phyloP scores from a whole-genome alignment of 64 coral and sea anemone species.

The Actinia equina region DNA sequence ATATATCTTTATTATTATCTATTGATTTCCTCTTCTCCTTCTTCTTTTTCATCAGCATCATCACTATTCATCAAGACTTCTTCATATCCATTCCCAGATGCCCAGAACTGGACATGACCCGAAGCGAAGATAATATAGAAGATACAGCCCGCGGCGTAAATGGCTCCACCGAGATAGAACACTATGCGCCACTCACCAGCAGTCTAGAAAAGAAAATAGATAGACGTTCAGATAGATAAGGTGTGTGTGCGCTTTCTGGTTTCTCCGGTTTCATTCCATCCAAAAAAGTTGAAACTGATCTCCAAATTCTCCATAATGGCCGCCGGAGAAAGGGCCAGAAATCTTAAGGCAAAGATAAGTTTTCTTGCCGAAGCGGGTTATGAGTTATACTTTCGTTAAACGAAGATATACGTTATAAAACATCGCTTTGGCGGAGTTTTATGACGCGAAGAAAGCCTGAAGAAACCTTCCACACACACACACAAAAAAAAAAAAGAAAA shows the following conservation, averaged over 20 bases:
- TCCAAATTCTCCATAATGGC: too few species aligned
- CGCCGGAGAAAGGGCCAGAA: too few species aligned
- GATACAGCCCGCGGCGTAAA: constrained; percentile 62
- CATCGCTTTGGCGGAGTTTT: too few species aligned
- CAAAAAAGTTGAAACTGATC: background rate
- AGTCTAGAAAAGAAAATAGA: constrained; percentile 29
- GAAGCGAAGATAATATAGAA: constrained; percentile 68
- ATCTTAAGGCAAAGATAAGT: too few species aligned
- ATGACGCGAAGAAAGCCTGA: too few species aligned
- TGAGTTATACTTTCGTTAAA: too few species aligned
- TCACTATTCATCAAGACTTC: constrained; percentile 3
- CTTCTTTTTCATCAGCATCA: constrained; percentile 32
- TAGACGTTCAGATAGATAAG: background rate
- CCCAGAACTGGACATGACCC: constrained; percentile 72
- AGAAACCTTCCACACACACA: too few species aligned
- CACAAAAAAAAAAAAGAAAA: too few species aligned
- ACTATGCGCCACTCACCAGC: constrained; percentile 73
- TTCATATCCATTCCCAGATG: constrained; percentile 27
- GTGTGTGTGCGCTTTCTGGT: background rate
- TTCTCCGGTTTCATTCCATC: background rate
- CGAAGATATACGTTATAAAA: too few species aligned
- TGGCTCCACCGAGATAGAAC: constrained; percentile 70
- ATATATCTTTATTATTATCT: background rate
- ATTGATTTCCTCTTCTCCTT: constrained; percentile 25
- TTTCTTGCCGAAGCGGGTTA: too few species aligned